A percentile compares a stretch with the other conserved stretches of the same genome.
Conservation (phyloP, 2,888 invertebrate genomes). For the Nysson spinosus region DNA sequence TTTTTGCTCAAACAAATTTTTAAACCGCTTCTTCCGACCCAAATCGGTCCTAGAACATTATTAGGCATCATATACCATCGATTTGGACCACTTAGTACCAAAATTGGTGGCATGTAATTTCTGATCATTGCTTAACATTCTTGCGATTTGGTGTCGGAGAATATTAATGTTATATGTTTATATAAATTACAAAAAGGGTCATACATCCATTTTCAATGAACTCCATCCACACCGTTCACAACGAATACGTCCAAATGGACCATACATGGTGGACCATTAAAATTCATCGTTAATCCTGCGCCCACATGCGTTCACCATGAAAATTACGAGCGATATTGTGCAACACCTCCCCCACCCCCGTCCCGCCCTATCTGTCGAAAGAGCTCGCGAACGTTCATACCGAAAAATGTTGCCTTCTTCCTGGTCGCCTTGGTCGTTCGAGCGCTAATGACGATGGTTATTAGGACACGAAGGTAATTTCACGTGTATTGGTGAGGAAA, state of each 20-base stretch:
- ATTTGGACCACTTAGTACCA: too few species aligned
- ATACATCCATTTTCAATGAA: constrained; percentile 1
- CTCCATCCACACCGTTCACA: constrained; percentile 18
- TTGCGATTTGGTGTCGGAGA: too few species aligned
- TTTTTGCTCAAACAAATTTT: too few species aligned
- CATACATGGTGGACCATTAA: constrained; percentile 30
- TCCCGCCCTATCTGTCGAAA: too few species aligned
- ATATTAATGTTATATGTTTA: too few species aligned
- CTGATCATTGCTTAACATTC: too few species aligned
- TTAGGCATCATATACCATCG: too few species aligned
- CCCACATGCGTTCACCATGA: constrained; percentile 27
- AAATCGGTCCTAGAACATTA: too few species aligned
- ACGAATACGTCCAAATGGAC: constrained; percentile 31
- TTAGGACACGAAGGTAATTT: constrained; percentile 56
- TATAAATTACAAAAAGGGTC: too few species aligned
- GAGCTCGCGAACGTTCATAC: constrained; percentile 19
- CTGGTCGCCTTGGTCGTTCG: constrained; percentile 25
- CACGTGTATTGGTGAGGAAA: too few species aligned
- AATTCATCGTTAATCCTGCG: constrained; percentile 44
- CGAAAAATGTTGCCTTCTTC: constrained; percentile 43
- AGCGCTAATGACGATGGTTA: constrained; percentile 66
- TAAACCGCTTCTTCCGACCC: too few species aligned
- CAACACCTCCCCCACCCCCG: constrained; percentile 24
- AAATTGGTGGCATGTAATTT: too few species aligned
- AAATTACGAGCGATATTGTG: constrained; percentile 52